phyloP scores from a whole-genome alignment of 2,797 vertebrate genomes.

The Cyclura pinguis region DNA sequence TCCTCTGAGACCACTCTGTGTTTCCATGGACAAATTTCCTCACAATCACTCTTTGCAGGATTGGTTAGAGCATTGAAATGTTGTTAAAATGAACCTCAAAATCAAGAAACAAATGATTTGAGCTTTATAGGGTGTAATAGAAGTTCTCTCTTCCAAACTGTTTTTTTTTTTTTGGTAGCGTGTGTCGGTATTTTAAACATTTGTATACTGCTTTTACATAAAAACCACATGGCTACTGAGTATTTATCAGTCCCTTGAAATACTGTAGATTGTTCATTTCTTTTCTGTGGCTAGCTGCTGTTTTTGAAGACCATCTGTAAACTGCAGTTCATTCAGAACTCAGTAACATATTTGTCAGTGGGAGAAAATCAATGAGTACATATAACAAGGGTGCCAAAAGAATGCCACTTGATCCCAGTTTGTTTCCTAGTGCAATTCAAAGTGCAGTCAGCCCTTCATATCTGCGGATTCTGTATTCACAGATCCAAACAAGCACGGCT shows the following conservation, averaged over 20 bases:
- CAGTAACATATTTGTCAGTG: not conserved
- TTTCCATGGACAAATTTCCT: not conserved
- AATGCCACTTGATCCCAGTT: not conserved
- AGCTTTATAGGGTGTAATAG: not conserved
- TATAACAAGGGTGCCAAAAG: not conserved
- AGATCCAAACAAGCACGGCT: no score
- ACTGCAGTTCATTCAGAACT: not conserved
- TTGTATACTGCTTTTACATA: no score
- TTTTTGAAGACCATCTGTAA: not conserved
- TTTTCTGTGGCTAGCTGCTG: not conserved
- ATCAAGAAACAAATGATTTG: not conserved
- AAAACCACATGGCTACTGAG: no score
- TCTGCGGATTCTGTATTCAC: no score
- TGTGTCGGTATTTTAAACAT: no score
- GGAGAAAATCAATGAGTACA: not conserved
- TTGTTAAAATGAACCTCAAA: conserved; percentile 7
- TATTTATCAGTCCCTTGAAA: not conserved
- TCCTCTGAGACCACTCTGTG: not conserved
- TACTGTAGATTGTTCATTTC: not conserved
- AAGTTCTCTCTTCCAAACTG: not conserved
- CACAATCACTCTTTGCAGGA: not conserved
- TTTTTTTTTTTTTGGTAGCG: no score
- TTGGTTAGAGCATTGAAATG: not conserved
- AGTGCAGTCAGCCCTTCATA: not conserved
- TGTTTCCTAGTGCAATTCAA: not conserved